Conservation (phyloP, 2,888 invertebrate genomes). For the Monoplex corrugatus region DNA sequence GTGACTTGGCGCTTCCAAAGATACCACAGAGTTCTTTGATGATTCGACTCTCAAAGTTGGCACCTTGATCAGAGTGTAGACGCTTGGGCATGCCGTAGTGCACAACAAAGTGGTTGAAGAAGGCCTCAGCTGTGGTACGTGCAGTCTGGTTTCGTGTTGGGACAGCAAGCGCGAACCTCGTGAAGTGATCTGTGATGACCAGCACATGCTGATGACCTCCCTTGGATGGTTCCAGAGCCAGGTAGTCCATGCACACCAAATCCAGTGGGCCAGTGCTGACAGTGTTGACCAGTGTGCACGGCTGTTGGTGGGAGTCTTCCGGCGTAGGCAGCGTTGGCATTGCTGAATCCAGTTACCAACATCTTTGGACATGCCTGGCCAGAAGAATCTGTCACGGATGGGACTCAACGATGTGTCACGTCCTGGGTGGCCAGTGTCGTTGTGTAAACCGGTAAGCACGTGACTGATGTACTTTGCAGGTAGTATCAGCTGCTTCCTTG, state of each 20-base stretch:
- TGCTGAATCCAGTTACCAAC: not conserved
- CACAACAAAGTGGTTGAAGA: slow-evolving; percentile 36
- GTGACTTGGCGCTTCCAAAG: not conserved
- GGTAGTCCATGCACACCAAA: slow-evolving; percentile 20
- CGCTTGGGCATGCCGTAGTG: slow-evolving; percentile 28
- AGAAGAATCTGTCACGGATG: slow-evolving; percentile 24
- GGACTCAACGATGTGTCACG: not conserved
- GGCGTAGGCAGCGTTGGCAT: not conserved
- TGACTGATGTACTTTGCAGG: not conserved
- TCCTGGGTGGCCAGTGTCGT: slow-evolving; percentile 23
- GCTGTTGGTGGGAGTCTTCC: not conserved
- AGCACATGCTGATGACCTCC: slow-evolving; percentile 35
- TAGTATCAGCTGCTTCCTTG: slow-evolving; percentile 28
- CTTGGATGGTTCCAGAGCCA: slow-evolving; percentile 24
- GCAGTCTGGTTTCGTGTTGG: slow-evolving; percentile 8
- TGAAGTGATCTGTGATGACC: slow-evolving; percentile 41
- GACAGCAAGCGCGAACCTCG: not conserved
- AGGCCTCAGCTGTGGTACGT: slow-evolving; percentile 21
- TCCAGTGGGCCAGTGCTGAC: not conserved
- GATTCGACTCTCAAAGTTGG: slow-evolving; percentile 22
- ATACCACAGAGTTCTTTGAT: slow-evolving; percentile 7
- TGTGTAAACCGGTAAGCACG: not conserved
- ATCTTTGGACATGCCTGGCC: slow-evolving; percentile 37
- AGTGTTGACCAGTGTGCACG: not conserved
- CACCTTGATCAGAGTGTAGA: slow-evolving; percentile 28